Base-by-base conservation (phyloP, 2,888 invertebrate species). In the Nemotelus nigrinus region DNA sequence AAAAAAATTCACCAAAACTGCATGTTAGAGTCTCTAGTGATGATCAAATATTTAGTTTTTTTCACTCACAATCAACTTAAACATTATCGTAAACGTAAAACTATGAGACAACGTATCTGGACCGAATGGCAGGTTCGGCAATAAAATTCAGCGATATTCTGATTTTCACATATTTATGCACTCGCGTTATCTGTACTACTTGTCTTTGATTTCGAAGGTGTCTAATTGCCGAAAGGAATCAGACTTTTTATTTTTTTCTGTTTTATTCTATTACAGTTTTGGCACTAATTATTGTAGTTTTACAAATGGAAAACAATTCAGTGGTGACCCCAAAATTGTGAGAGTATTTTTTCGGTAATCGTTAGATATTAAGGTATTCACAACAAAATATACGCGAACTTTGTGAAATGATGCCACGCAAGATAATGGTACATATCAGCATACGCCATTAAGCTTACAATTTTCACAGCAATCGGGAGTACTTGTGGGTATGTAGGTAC, bases 161-260 rank as follows among this genome's bases (percentile, higher is more conserved):
- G 25, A 45, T 72, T 47, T 72, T 47, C 60, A 72, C 72, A 72
- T 60, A 58, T 72, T 72, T 72, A 72, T 72, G 58, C 72, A 72
- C 60, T 72, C 47, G n/a, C 60, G n/a, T 72, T 72, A 72, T 72
- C 72, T 71, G 43, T 10, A 55, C 2, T 43, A 10, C 25, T 25
- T 25, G 25, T 25, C 25, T 25, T 25, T 25, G 25, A 25, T 25
- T 25, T 25, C 25, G 25, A 25, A 1, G 0, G 25, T 25, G 25
- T 25, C 25, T 25, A 25, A 25, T 25, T 25, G 25, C 1, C 25
- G 25, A 25, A 25, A 25, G 25, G 25, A 25, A 25, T 25, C 25
- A 25, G 25, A 25, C 25, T 25, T 25, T 25, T 25, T 25, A 25
- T 25, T 25, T 25, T 25, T 25, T 25, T 25, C 25, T 25, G 25